Conservation (phyloP, 2,797 vertebrate genomes). For the Eulemur coronatus region DNA sequence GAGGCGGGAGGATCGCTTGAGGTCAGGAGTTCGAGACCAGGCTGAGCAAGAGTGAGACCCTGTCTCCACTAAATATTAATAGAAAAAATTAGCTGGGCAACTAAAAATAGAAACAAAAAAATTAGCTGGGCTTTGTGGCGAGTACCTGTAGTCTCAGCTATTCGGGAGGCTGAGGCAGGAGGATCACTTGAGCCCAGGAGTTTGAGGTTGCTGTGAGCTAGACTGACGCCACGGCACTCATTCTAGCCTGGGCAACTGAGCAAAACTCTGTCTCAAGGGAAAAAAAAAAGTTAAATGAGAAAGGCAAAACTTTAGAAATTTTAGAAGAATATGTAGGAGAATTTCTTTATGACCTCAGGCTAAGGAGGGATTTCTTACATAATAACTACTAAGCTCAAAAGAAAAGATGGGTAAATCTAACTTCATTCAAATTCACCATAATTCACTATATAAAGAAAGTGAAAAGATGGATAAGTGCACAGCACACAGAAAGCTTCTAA, state of each 20-base stretch:
- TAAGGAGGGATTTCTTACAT: background rate
- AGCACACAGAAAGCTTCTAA: background rate
- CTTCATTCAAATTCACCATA: conserved; percentile 7
- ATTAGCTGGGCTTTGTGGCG: too few relatives aligned
- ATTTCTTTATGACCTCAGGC: conserved; percentile 13
- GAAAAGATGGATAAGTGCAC: background rate
- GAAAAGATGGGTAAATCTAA: background rate
- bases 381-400: background rate
- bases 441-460: background rate
- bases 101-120: too few relatives aligned
- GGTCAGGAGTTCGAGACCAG: background rate
- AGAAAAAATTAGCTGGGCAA: too few relatives aligned
- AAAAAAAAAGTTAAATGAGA: background rate
- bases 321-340: background rate
- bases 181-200: too few relatives aligned
- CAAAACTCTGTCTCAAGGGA: too few relatives aligned
- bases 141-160: too few relatives aligned
- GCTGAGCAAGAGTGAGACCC: background rate
- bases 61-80: too few relatives aligned
- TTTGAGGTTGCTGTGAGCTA: too few relatives aligned
- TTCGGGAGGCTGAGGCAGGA: too few relatives aligned
- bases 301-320: conserved; percentile 19
- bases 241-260: too few relatives aligned
- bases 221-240: too few relatives aligned
- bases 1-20: too few relatives aligned